Conservation (phyloP, 2,797 vertebrate species). For the Bryconaethiops microstoma region DNA sequence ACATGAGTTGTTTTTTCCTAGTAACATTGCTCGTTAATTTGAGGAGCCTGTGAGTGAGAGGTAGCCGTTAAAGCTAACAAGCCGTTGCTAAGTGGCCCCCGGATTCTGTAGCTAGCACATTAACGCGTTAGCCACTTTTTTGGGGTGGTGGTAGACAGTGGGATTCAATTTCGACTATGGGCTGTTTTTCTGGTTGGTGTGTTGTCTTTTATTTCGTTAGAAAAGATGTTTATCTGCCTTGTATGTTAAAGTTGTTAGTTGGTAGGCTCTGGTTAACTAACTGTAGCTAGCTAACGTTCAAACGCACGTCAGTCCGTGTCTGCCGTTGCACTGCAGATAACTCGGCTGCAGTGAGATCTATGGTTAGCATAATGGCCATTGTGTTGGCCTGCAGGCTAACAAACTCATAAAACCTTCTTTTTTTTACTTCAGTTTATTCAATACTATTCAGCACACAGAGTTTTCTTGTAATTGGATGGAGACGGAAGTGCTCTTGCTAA, state of each 20-base stretch:
- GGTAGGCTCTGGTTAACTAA: conserved; percentile 5
- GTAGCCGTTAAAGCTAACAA: conserved; percentile 20
- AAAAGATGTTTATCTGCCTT: neutral
- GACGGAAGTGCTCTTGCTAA: neutral
- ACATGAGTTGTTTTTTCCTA: conserved; percentile 9
- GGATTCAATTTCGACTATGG: neutral
- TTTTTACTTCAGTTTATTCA: neutral
- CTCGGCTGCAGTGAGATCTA: conserved; percentile 30
- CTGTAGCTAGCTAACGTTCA: neutral
- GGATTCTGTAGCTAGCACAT: neutral
- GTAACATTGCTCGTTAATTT: conserved; percentile 15
- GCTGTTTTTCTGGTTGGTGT: neutral
- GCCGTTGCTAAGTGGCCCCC: conserved; percentile 4
- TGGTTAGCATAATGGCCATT: conserved; percentile 31
- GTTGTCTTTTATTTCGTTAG: neutral
- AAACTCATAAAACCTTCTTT: neutral
- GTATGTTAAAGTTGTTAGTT: conserved; percentile 26
- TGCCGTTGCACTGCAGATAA: conserved; percentile 43
- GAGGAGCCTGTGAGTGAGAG: conserved; percentile 28
- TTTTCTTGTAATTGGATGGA: neutral
- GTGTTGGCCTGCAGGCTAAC: conserved; percentile 17
- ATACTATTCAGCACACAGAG: neutral
- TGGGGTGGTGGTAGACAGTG: neutral
- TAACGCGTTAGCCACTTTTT: conserved; percentile 33
- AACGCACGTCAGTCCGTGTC: conserved; percentile 42